These are phyloP conservation scores for Acholoe squamosa DNA, from an alignment of 2,888 invertebrate genomes.

Conservation along the genomic window DNA sequence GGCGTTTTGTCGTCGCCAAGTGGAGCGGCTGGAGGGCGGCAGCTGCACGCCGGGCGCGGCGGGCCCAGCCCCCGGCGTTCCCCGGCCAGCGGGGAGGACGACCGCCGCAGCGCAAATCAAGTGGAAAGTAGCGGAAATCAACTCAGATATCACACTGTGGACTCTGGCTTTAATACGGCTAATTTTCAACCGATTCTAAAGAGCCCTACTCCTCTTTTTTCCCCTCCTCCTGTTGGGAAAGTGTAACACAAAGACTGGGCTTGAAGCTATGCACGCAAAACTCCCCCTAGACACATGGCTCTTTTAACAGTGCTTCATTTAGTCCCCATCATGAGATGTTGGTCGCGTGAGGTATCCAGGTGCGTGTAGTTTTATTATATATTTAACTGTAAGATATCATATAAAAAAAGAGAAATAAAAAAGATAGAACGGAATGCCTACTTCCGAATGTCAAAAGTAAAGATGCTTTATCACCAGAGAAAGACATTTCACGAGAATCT, in stretches of 20 bases:
- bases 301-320: too few relatives aligned
- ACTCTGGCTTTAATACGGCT: constrained; percentile 1
- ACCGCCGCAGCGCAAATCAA: constrained; percentile 41
- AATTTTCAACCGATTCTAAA: constrained; percentile 45
- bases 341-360: too few relatives aligned
- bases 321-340: too few relatives aligned
- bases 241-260: constrained; percentile 12
- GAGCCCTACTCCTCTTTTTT: not conserved
- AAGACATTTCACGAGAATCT: too few relatives aligned
- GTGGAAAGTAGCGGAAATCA: constrained; percentile 51
- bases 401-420: too few relatives aligned
- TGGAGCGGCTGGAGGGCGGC: constrained; percentile 26
- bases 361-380: too few relatives aligned
- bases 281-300: not conserved
- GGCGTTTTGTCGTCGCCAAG: constrained; percentile 35
- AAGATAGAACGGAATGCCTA: too few relatives aligned
- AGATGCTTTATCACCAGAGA: too few relatives aligned
- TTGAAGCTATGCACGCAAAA: not conserved
- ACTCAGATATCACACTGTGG: not conserved
- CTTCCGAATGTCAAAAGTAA: too few relatives aligned
- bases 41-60: constrained; percentile 1
- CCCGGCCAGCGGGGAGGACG: constrained; percentile 5
- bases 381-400: too few relatives aligned
- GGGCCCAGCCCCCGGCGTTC: not conserved
- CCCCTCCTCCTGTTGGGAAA: not conserved